These are phyloP conservation scores for Monarcha castaneiventris DNA, from an alignment of 2,113 vertebrate genomes.

Conservation along the genomic window DNA sequence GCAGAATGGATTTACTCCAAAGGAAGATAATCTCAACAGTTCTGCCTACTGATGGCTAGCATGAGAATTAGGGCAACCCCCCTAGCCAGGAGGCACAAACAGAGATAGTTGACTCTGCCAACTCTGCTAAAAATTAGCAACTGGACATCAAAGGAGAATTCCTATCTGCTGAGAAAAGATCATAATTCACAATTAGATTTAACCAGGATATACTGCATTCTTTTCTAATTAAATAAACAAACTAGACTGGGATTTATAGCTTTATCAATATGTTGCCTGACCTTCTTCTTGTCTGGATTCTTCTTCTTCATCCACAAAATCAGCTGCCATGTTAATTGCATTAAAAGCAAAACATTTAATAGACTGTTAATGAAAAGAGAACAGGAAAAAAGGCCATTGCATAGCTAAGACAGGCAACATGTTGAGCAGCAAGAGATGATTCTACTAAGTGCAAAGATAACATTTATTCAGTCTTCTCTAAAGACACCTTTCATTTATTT, in stretches of 20 bases:
- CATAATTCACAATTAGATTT: not conserved
- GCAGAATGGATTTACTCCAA: not conserved
- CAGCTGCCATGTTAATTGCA: not conserved
- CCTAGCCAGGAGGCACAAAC: not conserved
- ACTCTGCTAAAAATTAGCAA: not conserved
- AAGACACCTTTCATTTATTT: not conserved
- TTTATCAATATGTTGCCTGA: not conserved
- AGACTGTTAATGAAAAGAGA: not conserved
- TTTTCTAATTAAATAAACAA: not conserved
- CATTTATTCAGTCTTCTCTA: not conserved
- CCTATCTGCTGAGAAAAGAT: not conserved
- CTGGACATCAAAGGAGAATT: not conserved
- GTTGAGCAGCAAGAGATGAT: not conserved
- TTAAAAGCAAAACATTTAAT: not conserved
- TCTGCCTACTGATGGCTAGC: not conserved
- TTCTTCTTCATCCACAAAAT: constrained; percentile 7
- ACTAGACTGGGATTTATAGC: not conserved
- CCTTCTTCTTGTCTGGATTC: not conserved
- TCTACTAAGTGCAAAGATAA: not conserved
- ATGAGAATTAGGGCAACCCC: not conserved
- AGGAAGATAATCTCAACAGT: not conserved
- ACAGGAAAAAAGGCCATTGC: not conserved
- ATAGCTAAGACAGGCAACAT: not conserved
- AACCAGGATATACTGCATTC: not conserved
- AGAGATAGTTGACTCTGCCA: not conserved